Conservation (phyloP, 2,888 invertebrate genomes). For the Uloborus plumipes region DNA sequence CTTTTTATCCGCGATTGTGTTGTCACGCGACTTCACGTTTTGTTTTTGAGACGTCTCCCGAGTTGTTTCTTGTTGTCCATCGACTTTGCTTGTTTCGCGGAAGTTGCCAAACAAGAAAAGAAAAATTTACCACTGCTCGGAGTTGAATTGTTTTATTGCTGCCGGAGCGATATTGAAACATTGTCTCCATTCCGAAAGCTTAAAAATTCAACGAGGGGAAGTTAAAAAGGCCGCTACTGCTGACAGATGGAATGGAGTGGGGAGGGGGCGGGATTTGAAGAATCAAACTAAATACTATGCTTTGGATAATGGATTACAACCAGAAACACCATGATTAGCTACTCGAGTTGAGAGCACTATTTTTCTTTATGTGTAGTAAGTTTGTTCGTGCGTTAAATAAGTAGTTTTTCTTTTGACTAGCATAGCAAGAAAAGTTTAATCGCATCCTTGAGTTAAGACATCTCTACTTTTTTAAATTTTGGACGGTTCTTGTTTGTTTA, state of each 20-base stretch:
- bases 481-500: too few species aligned
- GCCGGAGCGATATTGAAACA: not conserved
- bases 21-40: slow-evolving; percentile 56
- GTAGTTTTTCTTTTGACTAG: too few species aligned
- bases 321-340: too few species aligned
- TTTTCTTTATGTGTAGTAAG: too few species aligned
- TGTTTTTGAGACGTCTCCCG: slow-evolving; percentile 42
- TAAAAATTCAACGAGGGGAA: not conserved
- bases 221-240: not conserved
- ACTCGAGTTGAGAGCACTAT: too few species aligned
- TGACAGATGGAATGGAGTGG: not conserved
- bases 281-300: too few species aligned
- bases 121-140: not conserved
- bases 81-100: slow-evolving; percentile 30
- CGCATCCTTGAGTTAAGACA: too few species aligned
- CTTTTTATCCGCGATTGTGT: slow-evolving; percentile 39
- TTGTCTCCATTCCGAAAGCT: not conserved
- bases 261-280: too few species aligned
- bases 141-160: slow-evolving; percentile 1
- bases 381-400: too few species aligned
- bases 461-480: too few species aligned
- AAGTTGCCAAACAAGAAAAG: slow-evolving; percentile 11
- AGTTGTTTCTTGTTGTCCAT: slow-evolving; percentile 27
- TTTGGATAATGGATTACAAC: too few species aligned
- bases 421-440: too few species aligned